Percentiles rank a stretch among this genome's conserved stretches.
Evolutionary conservation across 2,888 invertebrate genomes (phyloP).

Genomic region (Bombylius discolor): DNA sequence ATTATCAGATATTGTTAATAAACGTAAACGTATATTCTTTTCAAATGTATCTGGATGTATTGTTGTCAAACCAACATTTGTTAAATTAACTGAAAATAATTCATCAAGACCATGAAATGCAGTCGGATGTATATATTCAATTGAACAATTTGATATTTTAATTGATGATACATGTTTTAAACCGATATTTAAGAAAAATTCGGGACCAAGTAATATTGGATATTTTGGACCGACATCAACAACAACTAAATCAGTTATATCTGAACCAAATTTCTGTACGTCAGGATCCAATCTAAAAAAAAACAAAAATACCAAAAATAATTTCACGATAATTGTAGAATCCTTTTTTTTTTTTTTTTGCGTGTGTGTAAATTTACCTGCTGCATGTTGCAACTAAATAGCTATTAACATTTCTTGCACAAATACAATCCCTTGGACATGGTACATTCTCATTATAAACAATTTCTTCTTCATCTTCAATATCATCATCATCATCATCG

Average conservation of each 20-base stretch:
- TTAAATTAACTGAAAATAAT: slow-evolving; percentile 54
- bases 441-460: slow-evolving; percentile 35
- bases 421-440: slow-evolving; percentile 51
- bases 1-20: slow-evolving; percentile 54
- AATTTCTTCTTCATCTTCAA: slow-evolving; percentile 29
- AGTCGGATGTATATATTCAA: slow-evolving; percentile 49
- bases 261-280: slow-evolving; percentile 51
- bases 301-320: no score
- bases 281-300: slow-evolving; percentile 42
- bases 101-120: slow-evolving; percentile 57
- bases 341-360: no score
- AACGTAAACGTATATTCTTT: slow-evolving; percentile 49
- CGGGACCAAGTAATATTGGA: slow-evolving; percentile 46
- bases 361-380: slow-evolving; percentile 27
- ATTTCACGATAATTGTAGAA: no score
- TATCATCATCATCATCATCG: slow-evolving; percentile 24
- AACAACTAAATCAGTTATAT: slow-evolving; percentile 53
- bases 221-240: slow-evolving; percentile 46
- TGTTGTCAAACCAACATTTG: slow-evolving; percentile 51
- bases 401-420: slow-evolving; percentile 44
- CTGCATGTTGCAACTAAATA: slow-evolving; percentile 53
- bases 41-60: slow-evolving; percentile 59
- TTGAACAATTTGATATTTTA: slow-evolving; percentile 55
- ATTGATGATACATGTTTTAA: slow-evolving; percentile 53
- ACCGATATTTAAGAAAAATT: slow-evolving; percentile 48